A percentile compares a stretch with the other conserved stretches of the same genome.
Evolutionary conservation across 2,113 vertebrate genomes (phyloP).

Genomic region (Zapornia atra): DNA sequence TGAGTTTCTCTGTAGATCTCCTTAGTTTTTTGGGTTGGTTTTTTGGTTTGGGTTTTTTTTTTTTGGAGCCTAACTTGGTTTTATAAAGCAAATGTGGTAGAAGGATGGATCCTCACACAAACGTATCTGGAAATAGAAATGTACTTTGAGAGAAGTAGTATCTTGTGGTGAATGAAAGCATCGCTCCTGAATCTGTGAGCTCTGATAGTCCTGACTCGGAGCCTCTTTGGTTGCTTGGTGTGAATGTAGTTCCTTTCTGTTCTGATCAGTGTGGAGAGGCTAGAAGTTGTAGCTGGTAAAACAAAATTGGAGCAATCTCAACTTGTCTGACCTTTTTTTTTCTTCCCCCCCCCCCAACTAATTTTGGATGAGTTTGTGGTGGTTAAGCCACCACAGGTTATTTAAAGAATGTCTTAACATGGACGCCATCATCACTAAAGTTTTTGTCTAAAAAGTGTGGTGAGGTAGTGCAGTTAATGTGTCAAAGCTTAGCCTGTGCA

Average conservation of each 20-base stretch:
- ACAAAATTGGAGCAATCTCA: neutral
- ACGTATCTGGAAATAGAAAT: neutral
- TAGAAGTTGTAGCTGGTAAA: neutral
- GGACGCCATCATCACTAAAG: neutral
- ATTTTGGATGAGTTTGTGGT: neutral
- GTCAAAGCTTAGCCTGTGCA: neutral
- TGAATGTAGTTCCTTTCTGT: neutral
- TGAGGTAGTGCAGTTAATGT: neutral
- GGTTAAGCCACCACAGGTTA: neutral
- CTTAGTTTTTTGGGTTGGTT: too few relatives aligned
- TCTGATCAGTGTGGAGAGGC: neutral
- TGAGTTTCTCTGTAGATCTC: neutral
- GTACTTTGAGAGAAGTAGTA: neutral
- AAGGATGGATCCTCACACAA: neutral
- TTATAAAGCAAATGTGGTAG: neutral
- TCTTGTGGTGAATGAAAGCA: neutral
- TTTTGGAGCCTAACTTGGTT: neutral
- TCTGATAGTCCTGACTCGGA: neutral
- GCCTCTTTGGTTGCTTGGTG: neutral
- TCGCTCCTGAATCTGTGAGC: neutral
- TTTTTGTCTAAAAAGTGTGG: neutral
- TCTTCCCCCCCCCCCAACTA: too few relatives aligned
- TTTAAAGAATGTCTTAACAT: neutral
- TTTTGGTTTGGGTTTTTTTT: neutral
- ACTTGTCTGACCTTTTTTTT: too few relatives aligned